Percentiles rank a stretch among this genome's conserved stretches.
Evolutionary conservation across 2,797 vertebrate species (phyloP).

Genomic region (Mormyrops boulengeri): DNA sequence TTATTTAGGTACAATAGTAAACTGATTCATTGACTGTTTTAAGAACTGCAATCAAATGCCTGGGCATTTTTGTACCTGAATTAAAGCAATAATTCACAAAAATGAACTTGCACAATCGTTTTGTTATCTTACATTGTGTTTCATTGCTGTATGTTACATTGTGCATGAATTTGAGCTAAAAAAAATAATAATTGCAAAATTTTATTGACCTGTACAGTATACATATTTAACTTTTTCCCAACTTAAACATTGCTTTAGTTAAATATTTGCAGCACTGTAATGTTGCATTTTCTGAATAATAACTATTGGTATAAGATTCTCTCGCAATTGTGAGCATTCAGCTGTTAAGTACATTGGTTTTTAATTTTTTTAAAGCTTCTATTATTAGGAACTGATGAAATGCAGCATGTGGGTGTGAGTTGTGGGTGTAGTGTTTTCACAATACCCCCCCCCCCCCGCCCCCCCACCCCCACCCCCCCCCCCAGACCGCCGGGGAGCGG

Average conservation of each 20-base stretch:
- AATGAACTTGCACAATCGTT: neutral
- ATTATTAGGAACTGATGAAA: constrained; percentile 7
- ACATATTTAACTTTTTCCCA: neutral
- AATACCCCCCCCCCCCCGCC: constrained; percentile 52
- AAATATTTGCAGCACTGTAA: neutral
- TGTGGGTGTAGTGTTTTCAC: constrained; percentile 42
- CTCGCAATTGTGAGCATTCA: constrained; percentile 7
- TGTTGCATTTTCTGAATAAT: neutral
- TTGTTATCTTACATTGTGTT: no score
- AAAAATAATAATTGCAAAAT: neutral
- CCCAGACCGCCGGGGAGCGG: no score
- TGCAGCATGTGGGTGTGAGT: neutral
- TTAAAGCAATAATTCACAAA: neutral
- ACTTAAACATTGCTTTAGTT: neutral
- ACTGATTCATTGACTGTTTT: neutral
- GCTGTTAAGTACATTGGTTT: neutral
- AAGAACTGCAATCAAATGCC: neutral
- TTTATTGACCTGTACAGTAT: neutral
- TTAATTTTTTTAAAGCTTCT: neutral
- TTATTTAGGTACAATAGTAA: neutral
- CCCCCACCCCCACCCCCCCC: no score
- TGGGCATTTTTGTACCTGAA: neutral
- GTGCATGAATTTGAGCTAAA: neutral
- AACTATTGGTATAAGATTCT: neutral
- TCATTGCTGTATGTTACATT: neutral